phyloP scores from a whole-genome alignment of 2,113 vertebrate genomes.

The Ptilorrhoa leucosticta region DNA sequence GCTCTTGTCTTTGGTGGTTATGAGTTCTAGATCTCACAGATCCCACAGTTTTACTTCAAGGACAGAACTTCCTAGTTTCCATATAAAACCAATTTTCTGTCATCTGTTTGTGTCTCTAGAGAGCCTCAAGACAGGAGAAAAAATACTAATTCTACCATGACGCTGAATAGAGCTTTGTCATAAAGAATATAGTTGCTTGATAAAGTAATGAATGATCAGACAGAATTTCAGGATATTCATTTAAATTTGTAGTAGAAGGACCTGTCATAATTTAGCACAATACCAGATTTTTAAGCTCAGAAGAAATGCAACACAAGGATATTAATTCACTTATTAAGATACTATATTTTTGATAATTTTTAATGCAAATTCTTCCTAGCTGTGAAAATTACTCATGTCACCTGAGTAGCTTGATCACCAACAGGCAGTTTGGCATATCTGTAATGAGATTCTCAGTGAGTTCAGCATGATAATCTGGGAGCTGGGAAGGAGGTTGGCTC shows the following conservation, averaged over 20 bases:
- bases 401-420: neutral
- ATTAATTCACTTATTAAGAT: neutral
- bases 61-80: neutral
- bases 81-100: neutral
- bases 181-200: neutral
- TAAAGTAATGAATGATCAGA: neutral
- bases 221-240: neutral
- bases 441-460: neutral
- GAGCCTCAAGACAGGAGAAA: neutral
- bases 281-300: neutral
- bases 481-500: neutral
- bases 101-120: neutral
- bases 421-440: neutral
- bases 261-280: neutral
- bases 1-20: neutral
- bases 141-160: neutral
- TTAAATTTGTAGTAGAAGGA: neutral
- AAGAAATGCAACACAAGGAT: neutral
- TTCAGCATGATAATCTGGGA: neutral
- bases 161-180: neutral
- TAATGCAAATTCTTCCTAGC: neutral
- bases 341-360: neutral
- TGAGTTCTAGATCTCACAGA: neutral
- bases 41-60: neutral
- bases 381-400: neutral